Evolutionary conservation across 2,113 vertebrate genomes (phyloP).

Genomic region (Pygoscelis adeliae): DNA sequence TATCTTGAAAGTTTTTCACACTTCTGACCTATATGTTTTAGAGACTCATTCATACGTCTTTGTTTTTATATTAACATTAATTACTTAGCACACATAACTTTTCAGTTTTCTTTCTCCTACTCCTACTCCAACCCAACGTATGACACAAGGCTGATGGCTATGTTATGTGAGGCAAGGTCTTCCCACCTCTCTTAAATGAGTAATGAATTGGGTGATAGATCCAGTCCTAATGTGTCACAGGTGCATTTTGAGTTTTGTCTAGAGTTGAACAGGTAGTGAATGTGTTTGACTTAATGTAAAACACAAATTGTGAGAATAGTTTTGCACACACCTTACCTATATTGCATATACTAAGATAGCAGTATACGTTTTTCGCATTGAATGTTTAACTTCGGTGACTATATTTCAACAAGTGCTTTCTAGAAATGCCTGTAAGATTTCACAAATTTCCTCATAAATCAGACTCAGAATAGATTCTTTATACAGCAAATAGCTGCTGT

Average conservation of each 20-base stretch:
- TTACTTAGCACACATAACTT: background rate
- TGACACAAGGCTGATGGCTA: background rate
- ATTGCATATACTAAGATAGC: background rate
- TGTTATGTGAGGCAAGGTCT: background rate
- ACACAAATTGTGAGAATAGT: background rate
- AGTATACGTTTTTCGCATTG: fast-evolving
- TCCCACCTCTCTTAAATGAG: background rate
- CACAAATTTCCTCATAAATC: background rate
- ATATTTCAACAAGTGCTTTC: background rate
- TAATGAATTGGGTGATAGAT: background rate
- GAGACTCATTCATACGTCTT: background rate
- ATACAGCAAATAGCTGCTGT: background rate
- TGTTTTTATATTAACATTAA: background rate
- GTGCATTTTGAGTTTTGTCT: background rate
- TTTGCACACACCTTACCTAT: background rate
- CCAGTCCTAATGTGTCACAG: background rate
- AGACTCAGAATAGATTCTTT: background rate
- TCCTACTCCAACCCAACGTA: background rate
- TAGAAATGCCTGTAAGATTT: background rate
- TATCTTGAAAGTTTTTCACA: background rate
- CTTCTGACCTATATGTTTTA: background rate
- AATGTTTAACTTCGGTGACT: background rate
- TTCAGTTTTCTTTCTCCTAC: background rate
- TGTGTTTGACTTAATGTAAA: background rate
- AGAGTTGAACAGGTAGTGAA: background rate